Evolutionary conservation across 2,888 invertebrate species (phyloP), one percentile per base, ranked within the genome.

Genomic region (Drosophila melanocephala): DNA sequence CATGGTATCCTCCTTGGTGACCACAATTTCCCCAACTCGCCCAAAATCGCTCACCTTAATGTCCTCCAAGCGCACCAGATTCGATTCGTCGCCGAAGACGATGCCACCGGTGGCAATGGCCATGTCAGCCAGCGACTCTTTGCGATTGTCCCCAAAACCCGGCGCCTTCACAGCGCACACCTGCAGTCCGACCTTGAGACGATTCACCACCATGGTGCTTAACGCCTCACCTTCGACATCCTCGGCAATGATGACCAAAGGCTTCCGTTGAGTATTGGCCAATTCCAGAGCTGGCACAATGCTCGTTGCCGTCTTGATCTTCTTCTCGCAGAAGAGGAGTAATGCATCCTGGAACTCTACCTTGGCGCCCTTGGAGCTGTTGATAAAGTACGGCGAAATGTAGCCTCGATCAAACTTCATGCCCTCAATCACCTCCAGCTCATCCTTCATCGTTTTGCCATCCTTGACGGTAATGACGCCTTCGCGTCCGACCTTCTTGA

Each of bases 381-480:
- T 99, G 93, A 99, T 99, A 94, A 99, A 99, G 94, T 99, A 99
- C 44, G 99, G 99, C 75, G 99, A 99, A 93, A 99, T 99, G 94
- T 99, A 99, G 81, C 99, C 99, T 87, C 99, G 95, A 92, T 99
- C 99, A 93, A 99, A 99, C 94, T 98, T 99, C 98, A 99, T 97
- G 89, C 99, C 99, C 94, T 99, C 99, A 87, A 97, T 97, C 35
- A 98, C 95, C 94, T 99, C 99, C 62, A 99, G 94, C 93, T 99
- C 99, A 93, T 99, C 99, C 72, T 94, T 95, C 66, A 99, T 94
- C 0, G 99, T 99, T 94, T 99, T 99, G 52, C 99, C 99, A 94
- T 99, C 99, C 94, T 99, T 99, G 0, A 99, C 99, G 7, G 99
- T 99, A 85, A 99, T 99, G 28, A 99, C 99, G 56, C 99, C 99